Percentiles rank a stretch among this genome's conserved stretches.
phyloP scores from a whole-genome alignment of 2,888 invertebrate species.

The Netelia inedita region DNA sequence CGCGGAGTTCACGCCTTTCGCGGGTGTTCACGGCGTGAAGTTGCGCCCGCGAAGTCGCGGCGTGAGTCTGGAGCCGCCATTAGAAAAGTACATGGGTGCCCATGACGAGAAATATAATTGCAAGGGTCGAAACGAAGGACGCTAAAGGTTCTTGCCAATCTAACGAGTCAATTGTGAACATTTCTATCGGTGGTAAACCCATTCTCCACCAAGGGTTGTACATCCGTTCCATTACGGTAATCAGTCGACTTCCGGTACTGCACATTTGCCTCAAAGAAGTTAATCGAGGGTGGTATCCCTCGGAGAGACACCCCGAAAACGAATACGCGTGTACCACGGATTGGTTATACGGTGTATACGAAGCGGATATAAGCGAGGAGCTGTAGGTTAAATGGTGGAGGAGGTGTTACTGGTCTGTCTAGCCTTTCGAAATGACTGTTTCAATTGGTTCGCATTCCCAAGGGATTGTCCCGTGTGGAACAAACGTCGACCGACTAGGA shows the following conservation, averaged over 20 bases:
- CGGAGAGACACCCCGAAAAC: conserved; percentile 46
- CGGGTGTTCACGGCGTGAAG: no score
- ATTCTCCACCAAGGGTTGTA: no score
- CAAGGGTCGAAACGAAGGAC: no score
- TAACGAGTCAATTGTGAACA: no score
- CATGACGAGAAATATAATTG: no score
- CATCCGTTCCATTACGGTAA: no score
- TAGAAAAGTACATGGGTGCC: no score
- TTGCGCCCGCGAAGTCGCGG: no score
- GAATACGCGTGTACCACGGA: conserved; percentile 27
- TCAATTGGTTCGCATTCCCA: conserved; percentile 79
- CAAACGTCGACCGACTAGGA: conserved; percentile 72
- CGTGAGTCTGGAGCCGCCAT: no score
- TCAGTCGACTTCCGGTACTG: background rate
- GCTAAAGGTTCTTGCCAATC: no score
- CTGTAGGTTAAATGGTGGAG: conserved; percentile 65
- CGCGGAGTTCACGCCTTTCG: no score
- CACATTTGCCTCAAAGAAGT: conserved; percentile 48
- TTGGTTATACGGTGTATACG: conserved; percentile 34
- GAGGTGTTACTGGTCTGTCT: conserved; percentile 73
- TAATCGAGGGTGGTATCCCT: conserved; percentile 59
- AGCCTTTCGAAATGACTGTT: conserved; percentile 75
- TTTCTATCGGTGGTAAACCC: no score
- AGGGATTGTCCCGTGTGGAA: conserved; percentile 76
- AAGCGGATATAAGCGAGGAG: conserved; percentile 39